Percentiles rank a stretch among this genome's conserved stretches.
These are phyloP conservation scores for Keiferia lycopersicella DNA, from an alignment of 2,888 invertebrate species.

Conservation along the genomic window DNA sequence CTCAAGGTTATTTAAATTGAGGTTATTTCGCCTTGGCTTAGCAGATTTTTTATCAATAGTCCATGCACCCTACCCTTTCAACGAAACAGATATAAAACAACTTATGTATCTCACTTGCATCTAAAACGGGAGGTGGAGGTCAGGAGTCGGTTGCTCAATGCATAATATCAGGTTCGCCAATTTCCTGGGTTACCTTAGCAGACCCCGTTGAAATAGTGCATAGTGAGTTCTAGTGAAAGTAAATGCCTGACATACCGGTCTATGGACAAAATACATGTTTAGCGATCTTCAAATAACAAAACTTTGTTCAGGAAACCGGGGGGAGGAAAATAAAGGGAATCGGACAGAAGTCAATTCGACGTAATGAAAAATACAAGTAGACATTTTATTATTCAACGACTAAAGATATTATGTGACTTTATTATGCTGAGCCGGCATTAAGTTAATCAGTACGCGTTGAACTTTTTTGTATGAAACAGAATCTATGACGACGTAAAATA, in stretches of 20 bases:
- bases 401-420: too few relatives aligned
- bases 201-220: not conserved
- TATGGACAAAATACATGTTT: not conserved
- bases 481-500: not conserved
- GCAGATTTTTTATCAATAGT: too few relatives aligned
- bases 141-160: constrained; percentile 2
- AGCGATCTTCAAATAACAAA: not conserved
- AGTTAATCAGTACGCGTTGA: constrained; percentile 51
- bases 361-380: not conserved
- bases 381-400: not conserved
- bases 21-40: too few relatives aligned
- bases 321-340: not conserved
- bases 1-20: too few relatives aligned
- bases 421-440: too few relatives aligned
- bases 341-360: not conserved
- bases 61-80: too few relatives aligned
- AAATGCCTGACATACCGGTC: not conserved
- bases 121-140: not conserved
- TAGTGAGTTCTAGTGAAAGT: not conserved
- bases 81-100: too few relatives aligned
- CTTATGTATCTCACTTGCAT: not conserved
- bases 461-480: constrained; percentile 50
- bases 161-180: not conserved
- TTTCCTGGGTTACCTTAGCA: constrained; percentile 9
- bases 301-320: not conserved